Conservation (phyloP, 2,113 vertebrate genomes). For the Syngnathus floridae region DNA sequence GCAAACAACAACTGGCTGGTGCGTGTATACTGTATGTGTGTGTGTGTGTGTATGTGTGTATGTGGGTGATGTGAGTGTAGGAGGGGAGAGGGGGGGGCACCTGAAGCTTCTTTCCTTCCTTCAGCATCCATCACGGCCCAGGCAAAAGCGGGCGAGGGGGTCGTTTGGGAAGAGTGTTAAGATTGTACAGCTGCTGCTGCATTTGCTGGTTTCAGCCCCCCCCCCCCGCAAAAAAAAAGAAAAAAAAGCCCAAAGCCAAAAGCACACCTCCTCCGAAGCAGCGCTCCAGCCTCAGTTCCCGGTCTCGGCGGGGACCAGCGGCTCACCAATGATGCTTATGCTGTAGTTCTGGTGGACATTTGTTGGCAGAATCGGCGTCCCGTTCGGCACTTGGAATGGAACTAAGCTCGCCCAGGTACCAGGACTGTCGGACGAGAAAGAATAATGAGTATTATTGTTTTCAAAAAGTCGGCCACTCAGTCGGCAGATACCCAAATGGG, state of each 20-base stretch:
- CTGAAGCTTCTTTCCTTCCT: slow-evolving; percentile 66
- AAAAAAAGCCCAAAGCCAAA: slow-evolving; percentile 22
- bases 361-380: slow-evolving; percentile 96
- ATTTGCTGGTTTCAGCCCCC: slow-evolving; percentile 70
- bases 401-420: slow-evolving; percentile 99
- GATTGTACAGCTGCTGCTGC: slow-evolving; percentile 62
- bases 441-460: neutral
- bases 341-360: slow-evolving; percentile 99
- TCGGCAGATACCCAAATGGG: too few relatives aligned
- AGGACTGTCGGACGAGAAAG: slow-evolving; percentile 78
- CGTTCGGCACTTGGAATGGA: slow-evolving; percentile 99
- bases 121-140: slow-evolving; percentile 56
- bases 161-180: neutral
- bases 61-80: slow-evolving; percentile 13
- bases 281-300: slow-evolving; percentile 76
- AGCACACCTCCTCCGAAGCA: slow-evolving; percentile 24
- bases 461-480: neutral
- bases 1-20: slow-evolving; percentile 88
- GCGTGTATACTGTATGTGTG: slow-evolving; percentile 21
- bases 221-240: slow-evolving; percentile 32
- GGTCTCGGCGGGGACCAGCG: slow-evolving; percentile 97
- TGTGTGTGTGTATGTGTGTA: neutral
- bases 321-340: slow-evolving; percentile 99
- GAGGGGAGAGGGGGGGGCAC: slow-evolving; percentile 55
- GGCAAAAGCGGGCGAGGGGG: slow-evolving; percentile 10